Base-by-base conservation (phyloP, 2,888 invertebrate genomes). In the Bugulina stolonifera region DNA sequence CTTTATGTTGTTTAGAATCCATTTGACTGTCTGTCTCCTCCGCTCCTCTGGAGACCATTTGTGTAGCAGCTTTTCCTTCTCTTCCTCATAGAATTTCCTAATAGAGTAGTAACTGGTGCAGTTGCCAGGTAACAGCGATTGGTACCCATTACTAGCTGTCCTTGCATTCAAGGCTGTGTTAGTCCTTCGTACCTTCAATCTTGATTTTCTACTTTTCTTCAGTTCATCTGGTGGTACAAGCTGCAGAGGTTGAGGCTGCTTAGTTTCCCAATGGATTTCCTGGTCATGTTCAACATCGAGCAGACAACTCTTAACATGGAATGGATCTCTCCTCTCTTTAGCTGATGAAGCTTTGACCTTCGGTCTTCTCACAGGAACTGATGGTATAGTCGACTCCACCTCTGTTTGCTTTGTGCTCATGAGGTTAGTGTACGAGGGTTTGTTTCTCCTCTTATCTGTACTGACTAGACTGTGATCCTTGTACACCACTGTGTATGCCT, bases 31-130 rank as follows among this genome's bases (percentile, higher is more conserved):
- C 18, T 64, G 22, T 27, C n/a, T 27, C 32, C 64, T 64, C 32
- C 64, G 25, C 32, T 64, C 64, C 27, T 25, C 64, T 32, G 64
- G 64, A 14, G 64, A 64, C 64, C 64, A 64, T 64, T 64, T 64
- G 27, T 34, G 34, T 14, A 64, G 5, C 29, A 64, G 32, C 32
- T 64, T 64, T 2, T 64, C 34, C 32, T 64, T 64, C 32, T 64
- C 64, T 18, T 64, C 29, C n/a, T 64, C 64, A 32, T 64, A 64
- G 64, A 64, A 64, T 27, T 64, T 64, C 29, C 64, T 2, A 14
- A 64, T 64, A 32, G 64, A 25, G n/a, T 64, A 64, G n/a, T 64
- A 64, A 64, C 64, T 64, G 25, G 64, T 64, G 64, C 64, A 64
- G 27, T 64, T 64, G n/a, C 64, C 64, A 3, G 64, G 64, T 18